Percentiles rank a stretch among this genome's conserved stretches.
phyloP scores from a whole-genome alignment of 2,113 vertebrate genomes.

The Trogon melanurus region DNA sequence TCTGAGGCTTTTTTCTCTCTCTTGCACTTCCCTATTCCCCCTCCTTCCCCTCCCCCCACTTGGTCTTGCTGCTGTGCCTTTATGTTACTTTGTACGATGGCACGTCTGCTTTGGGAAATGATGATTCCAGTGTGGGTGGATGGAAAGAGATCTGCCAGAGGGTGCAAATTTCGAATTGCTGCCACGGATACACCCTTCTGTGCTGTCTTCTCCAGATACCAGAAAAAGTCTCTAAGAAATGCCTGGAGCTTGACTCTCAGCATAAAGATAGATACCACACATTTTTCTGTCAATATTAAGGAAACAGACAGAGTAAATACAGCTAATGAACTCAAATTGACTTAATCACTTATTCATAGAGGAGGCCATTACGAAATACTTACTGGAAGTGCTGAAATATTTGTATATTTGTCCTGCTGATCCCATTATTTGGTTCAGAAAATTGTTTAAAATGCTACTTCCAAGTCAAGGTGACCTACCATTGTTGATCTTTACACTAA shows the following conservation, averaged over 20 bases:
- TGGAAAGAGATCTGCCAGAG: conserved; percentile 50
- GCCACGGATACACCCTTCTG: conserved; percentile 48
- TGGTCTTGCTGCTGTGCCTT: conserved; percentile 1
- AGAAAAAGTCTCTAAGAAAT: conserved; percentile 57
- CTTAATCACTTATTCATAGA: conserved; percentile 13
- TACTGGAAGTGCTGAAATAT: neutral
- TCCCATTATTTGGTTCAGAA: neutral
- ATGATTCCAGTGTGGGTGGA: conserved; percentile 56
- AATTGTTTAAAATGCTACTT: neutral
- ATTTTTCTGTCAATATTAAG: conserved; percentile 25
- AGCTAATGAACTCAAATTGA: conserved; percentile 37
- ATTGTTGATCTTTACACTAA: neutral
- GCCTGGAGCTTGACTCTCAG: conserved; percentile 26
- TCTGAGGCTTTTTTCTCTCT: neutral
- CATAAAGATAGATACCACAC: neutral
- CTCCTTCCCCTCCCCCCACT: neutral
- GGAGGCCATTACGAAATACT: neutral
- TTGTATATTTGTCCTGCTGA: neutral
- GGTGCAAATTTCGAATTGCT: conserved; percentile 63
- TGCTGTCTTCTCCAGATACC: conserved; percentile 47
- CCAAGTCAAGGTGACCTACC: neutral
- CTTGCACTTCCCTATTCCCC: neutral
- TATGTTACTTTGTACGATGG: neutral
- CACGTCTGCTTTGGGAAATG: conserved; percentile 52
- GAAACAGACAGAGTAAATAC: neutral